These are phyloP conservation scores for Neotragus pygmaeus DNA, from an alignment of 2,113 vertebrate species.

Conservation along the genomic window DNA sequence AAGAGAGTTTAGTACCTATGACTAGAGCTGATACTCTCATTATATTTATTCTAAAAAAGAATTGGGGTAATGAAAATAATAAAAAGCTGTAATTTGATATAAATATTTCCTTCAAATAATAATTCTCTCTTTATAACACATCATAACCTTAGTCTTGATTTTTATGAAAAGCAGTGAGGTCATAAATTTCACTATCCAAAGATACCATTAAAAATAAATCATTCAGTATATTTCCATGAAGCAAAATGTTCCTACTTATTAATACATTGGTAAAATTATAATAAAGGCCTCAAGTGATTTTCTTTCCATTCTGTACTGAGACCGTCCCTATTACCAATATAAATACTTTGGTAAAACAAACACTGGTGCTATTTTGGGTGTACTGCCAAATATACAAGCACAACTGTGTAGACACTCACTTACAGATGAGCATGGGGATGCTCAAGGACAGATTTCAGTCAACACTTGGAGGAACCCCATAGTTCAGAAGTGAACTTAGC, in stretches of 20 bases:
- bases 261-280: slow-evolving; percentile 20
- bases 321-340: neutral
- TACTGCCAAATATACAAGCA: neutral
- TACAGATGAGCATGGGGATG: neutral
- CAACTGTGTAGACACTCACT: neutral
- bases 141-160: neutral
- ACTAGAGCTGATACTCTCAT: neutral
- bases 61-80: neutral
- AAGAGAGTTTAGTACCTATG: neutral
- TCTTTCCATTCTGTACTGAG: neutral
- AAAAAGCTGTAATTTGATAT: neutral
- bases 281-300: neutral
- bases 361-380: neutral
- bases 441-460: neutral
- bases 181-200: slow-evolving; percentile 13
- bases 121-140: neutral
- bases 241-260: neutral
- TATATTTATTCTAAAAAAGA: slow-evolving; percentile 32
- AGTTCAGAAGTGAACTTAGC: neutral
- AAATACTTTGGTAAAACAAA: neutral
- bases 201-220: slow-evolving; percentile 36
- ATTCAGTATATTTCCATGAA: neutral
- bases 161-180: slow-evolving; percentile 10
- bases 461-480: neutral
- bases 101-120: slow-evolving; percentile 27